Percentiles rank a stretch among this genome's conserved stretches.
Evolutionary conservation across 2,888 invertebrate species (phyloP).

Genomic region (Charanyca ferruginea): DNA sequence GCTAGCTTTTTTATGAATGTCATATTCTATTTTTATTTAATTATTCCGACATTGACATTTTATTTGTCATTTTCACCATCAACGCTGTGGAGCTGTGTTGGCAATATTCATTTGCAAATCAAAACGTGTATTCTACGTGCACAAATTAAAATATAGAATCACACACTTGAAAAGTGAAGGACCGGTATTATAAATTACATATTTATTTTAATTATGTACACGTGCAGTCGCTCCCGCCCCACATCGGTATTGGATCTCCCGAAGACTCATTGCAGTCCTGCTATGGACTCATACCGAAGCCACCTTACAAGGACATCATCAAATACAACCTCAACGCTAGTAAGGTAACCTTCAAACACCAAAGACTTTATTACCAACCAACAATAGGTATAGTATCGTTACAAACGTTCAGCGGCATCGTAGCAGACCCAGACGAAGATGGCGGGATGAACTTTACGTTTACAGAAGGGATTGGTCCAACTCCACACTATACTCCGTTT

Average conservation of each 20-base stretch:
- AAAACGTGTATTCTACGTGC: not conserved
- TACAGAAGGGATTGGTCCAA: no score
- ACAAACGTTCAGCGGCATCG: no score
- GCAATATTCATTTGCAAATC: not conserved
- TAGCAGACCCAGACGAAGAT: no score
- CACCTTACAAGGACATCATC: constrained; percentile 94
- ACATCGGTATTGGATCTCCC: constrained; percentile 94
- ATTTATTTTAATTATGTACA: constrained; percentile 10
- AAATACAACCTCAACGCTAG: constrained; percentile 94
- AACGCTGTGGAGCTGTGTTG: not conserved
- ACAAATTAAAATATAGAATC: not conserved
- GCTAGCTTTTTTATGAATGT: not conserved
- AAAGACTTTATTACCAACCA: not conserved
- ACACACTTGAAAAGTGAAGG: no score
- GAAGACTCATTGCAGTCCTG: constrained; percentile 95
- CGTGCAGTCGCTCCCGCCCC: constrained; percentile 91
- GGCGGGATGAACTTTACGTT: no score
- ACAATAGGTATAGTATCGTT: no score
- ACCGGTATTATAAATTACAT: constrained; percentile 1
- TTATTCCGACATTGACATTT: not conserved
- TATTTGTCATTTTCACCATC: not conserved
- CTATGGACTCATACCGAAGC: constrained; percentile 93
- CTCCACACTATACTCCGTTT: no score
- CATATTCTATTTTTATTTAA: not conserved
- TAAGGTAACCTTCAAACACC: constrained; percentile 82